These are phyloP conservation scores for Paragorgia papillata DNA, from an alignment of 92 coral and sea anemone species.

Conservation along the genomic window DNA sequence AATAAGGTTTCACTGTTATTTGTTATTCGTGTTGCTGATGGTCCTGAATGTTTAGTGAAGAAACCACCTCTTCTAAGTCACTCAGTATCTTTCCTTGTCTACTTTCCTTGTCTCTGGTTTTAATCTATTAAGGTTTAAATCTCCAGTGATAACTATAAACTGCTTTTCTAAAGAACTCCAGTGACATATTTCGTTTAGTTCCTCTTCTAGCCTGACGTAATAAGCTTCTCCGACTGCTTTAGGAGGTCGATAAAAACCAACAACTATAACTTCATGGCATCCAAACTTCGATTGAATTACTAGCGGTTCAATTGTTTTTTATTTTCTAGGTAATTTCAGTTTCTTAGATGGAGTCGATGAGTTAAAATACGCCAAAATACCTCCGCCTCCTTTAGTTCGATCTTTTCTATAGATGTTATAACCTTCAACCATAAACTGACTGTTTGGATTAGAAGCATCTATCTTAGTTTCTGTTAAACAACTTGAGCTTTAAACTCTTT, in stretches of 20 bases:
- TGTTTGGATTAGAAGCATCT: no score
- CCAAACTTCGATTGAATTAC: background rate
- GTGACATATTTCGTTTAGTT: background rate
- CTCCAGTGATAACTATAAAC: background rate
- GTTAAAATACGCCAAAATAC: no score
- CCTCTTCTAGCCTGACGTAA: background rate
- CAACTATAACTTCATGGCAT: background rate
- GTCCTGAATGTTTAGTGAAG: no score
- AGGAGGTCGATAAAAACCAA: constrained; percentile 3
- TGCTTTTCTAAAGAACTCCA: background rate
- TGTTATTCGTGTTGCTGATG: constrained; percentile 11
- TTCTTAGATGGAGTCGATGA: background rate
- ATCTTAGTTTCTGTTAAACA: no score
- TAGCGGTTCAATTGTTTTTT: background rate
- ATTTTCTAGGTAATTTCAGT: background rate
- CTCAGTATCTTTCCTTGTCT: constrained; percentile 6
- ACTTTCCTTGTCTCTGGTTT: constrained; percentile 9
- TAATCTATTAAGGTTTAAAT: background rate
- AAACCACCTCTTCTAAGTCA: constrained; percentile 1
- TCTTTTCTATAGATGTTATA: no score
- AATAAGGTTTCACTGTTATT: constrained; percentile 49
- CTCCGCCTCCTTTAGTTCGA: no score
- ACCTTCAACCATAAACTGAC: no score
- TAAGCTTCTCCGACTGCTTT: background rate
- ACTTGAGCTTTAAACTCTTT: no score